phyloP scores from a whole-genome alignment of 2,113 vertebrate species.

The Microtus richardsoni region DNA sequence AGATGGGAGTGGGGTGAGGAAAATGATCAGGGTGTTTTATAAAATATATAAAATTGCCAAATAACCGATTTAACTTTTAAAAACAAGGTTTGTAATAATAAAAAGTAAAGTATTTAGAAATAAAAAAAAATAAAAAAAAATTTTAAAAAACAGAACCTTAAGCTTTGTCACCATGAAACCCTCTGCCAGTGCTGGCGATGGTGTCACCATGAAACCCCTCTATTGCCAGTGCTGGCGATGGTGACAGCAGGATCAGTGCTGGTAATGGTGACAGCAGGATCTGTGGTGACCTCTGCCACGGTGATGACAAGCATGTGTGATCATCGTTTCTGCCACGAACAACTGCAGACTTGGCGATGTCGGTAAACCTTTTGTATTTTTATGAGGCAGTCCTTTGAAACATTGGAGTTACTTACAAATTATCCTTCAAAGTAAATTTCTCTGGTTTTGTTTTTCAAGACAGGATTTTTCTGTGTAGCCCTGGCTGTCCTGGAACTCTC shows the following conservation, averaged over 20 bases:
- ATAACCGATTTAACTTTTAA: background rate
- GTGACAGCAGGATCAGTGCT: too few relatives aligned
- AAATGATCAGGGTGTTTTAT: background rate
- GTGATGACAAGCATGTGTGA: background rate
- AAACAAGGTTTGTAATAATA: background rate
- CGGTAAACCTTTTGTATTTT: background rate
- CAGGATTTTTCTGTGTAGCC: background rate
- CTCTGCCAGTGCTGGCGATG: background rate
- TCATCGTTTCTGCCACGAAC: background rate
- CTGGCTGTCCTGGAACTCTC: background rate
- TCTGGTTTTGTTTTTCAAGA: background rate
- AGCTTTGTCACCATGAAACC: background rate
- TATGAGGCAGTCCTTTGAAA: background rate
- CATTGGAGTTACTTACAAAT: background rate
- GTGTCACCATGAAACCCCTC: background rate
- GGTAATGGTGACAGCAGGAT: too few relatives aligned
- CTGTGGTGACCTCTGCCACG: too few relatives aligned
- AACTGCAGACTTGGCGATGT: background rate
- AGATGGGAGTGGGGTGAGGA: accelerated
- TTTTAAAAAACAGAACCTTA: background rate
- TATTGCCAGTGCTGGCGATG: too few relatives aligned
- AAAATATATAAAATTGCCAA: too few relatives aligned
- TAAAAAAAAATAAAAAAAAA: background rate
- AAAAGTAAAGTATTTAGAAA: background rate
- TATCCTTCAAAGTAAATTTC: background rate